A percentile compares a stretch with the other conserved stretches of the same genome.
phyloP scores from a whole-genome alignment of 2,113 vertebrate species.

The Lates calcarifer region DNA sequence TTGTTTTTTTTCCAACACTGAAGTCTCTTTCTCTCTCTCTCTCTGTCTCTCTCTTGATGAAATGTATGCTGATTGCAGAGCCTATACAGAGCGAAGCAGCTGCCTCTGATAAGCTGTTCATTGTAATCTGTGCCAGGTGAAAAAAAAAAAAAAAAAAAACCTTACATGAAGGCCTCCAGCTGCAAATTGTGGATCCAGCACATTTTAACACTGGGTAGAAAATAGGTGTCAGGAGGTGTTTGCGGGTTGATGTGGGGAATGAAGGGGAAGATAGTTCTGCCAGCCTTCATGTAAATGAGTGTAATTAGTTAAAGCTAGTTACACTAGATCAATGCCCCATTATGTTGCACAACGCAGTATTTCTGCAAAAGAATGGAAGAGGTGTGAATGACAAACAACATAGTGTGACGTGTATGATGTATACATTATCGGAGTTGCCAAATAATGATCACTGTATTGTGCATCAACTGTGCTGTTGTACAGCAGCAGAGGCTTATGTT shows the following conservation, averaged over 20 bases:
- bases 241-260: conserved; percentile 2
- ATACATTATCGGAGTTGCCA: neutral
- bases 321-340: conserved; percentile 18
- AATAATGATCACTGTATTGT: neutral
- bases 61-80: conserved; percentile 69
- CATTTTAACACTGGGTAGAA: neutral
- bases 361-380: conserved; percentile 12
- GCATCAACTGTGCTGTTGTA: neutral
- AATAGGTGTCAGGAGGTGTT: conserved; percentile 40
- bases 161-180: conserved; percentile 28
- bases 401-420: neutral
- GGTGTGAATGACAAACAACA: conserved; percentile 19
- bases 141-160: conserved; percentile 15
- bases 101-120: conserved; percentile 61
- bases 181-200: conserved; percentile 29
- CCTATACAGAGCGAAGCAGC: conserved; percentile 53
- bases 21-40: conserved; percentile 6
- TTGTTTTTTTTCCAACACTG: neutral
- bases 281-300: conserved; percentile 48
- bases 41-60: conserved; percentile 33
- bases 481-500: neutral
- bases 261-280: conserved; percentile 33
- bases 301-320: conserved; percentile 52
- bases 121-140: conserved; percentile 55
- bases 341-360: conserved; percentile 15